Percentiles rank a stretch among this genome's conserved stretches.
Evolutionary conservation across 1,140 invertebrate genomes (phyloP).

Genomic region (Ceratosolen solmsi): DNA sequence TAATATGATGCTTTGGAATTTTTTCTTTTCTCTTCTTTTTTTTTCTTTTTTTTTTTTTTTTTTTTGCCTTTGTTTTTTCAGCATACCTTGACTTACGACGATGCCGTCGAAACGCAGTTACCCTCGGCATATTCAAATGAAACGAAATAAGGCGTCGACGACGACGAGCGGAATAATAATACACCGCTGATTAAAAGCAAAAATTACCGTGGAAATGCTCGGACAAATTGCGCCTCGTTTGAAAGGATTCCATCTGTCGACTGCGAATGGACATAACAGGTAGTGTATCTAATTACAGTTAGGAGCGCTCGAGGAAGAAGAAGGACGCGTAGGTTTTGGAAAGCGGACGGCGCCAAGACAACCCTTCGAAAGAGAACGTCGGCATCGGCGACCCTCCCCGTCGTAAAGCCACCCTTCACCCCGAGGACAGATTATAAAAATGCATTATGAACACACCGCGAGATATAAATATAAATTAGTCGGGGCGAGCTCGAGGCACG

Average conservation of each 20-base stretch:
- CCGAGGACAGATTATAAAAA: conserved; percentile 57
- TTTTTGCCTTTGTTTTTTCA: too few species aligned
- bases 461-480: conserved; percentile 59
- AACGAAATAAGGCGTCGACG: neutral
- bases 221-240: neutral
- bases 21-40: too few species aligned
- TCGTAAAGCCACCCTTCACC: conserved; percentile 50
- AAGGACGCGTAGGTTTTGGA: neutral
- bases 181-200: too few species aligned
- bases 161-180: neutral
- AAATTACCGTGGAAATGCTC: neutral
- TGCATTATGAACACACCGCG: conserved; percentile 54
- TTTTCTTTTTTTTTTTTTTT: too few species aligned
- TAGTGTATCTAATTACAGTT: too few species aligned
- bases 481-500: conserved; percentile 50
- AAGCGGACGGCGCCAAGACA: conserved; percentile 27
- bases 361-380: conserved; percentile 10
- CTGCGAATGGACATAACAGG: neutral
- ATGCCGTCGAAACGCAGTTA: neutral
- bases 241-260: neutral
- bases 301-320: neutral
- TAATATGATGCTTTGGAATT: too few species aligned
- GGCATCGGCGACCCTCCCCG: conserved; percentile 25
- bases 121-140: neutral
- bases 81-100: too few species aligned